Evolutionary conservation across 1,140 invertebrate genomes (phyloP).

Genomic region (Vanessa atalanta): DNA sequence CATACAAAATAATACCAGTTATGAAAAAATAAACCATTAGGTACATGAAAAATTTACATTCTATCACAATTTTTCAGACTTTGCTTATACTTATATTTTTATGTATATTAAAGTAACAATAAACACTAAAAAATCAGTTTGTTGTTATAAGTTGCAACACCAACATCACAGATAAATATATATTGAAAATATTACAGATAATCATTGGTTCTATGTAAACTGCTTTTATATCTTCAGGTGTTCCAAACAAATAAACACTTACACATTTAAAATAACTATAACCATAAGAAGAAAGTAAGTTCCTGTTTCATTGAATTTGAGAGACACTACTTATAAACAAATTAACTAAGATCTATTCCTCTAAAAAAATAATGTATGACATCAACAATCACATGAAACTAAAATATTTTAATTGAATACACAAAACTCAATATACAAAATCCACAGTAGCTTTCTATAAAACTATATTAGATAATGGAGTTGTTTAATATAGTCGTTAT

Average conservation of each 20-base stretch:
- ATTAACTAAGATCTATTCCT: background rate
- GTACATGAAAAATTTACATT: constrained; percentile 52
- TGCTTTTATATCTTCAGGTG: background rate
- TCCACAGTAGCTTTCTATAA: background rate
- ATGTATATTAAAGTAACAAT: constrained; percentile 49
- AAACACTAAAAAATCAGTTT: constrained; percentile 33
- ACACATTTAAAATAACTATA: constrained; percentile 4
- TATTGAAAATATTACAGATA: constrained; percentile 15
- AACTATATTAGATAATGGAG: background rate
- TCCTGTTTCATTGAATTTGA: background rate
- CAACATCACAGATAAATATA: constrained; percentile 54
- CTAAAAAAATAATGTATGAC: constrained; percentile 4
- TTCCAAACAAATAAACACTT: background rate
- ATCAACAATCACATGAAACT: constrained; percentile 4
- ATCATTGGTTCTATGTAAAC: constrained; percentile 12
- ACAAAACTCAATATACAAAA: constrained; percentile 8
- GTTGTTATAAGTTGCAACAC: constrained; percentile 37
- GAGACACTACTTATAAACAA: constrained; percentile 9
- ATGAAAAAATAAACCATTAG: constrained; percentile 33
- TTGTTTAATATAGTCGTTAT: background rate
- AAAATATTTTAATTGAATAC: background rate
- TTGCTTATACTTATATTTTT: constrained; percentile 40
- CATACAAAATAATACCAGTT: constrained; percentile 43
- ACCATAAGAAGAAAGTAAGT: background rate
- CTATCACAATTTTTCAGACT: constrained; percentile 71